Base-by-base conservation (phyloP, 2,888 invertebrate species). In the Gandaritis pyraliata region DNA sequence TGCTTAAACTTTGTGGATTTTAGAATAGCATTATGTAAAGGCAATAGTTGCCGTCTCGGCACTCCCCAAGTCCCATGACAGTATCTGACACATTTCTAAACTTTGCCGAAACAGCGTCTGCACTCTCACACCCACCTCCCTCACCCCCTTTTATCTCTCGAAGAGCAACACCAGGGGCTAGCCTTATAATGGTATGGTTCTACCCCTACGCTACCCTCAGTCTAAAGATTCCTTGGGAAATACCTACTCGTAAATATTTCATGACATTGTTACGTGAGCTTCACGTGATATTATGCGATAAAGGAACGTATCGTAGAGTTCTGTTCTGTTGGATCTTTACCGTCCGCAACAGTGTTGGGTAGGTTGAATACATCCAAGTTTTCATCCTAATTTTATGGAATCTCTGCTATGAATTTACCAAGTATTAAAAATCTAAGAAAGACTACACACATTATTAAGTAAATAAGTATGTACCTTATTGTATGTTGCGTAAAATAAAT, bases 121-220 rank as follows among this genome's bases (percentile, higher is more conserved):
- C n/a, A 50, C 30, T 23, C 56, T 43, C 29, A 50, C 46, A 30
- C 18, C 49, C 58, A 55, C 57, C 63, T 58, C 69, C 63, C 64
- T 33, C 65, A 70, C 65, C 68, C 74, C 71, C 72, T 79, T 83
- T 84, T 81, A 84, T 83, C 83, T 77, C 78, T 86, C 83, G 84
- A 82, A 83, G 81, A 78, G 78, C 80, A 75, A 81, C 82, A 80
- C 81, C 80, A 76, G 77, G 75, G 77, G 77, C 76, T 75, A 72
- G 78, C 76, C 75, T 78, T 82, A 80, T 79, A 83, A 82, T 78
- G 80, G 82, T 82, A 82, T 76, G 75, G 76, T 74, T 83, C 23
- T 23, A 2, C 72, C 74, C 65, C 68, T 72, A 70, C 73, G 67
- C 59, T 67, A 57, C 72, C 68, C 65, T 61, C 64, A 66, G 64